Evolutionary conservation across 2,797 vertebrate species (phyloP).

Genomic region (Hydrocynus forskahlii): DNA sequence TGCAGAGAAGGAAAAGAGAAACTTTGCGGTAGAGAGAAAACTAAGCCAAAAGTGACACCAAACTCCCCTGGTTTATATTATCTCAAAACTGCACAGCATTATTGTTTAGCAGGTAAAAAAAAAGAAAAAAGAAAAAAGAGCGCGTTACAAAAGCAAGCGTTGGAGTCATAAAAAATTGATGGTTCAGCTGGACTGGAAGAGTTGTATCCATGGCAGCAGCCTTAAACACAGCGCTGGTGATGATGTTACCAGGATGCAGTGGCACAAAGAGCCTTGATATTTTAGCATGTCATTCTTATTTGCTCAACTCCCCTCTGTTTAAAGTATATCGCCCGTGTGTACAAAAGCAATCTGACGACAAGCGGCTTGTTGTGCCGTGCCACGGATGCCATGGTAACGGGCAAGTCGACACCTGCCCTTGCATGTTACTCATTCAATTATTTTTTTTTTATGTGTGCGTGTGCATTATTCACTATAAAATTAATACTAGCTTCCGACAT

Average conservation of each 20-base stretch:
- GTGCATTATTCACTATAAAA: conserved; percentile 81
- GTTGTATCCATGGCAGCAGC: conserved; percentile 83
- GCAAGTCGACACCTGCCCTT: conserved; percentile 90
- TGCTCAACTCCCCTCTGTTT: conserved; percentile 84
- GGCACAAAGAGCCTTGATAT: conserved; percentile 78
- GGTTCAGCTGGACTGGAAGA: conserved; percentile 68
- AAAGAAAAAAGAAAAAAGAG: conserved; percentile 38
- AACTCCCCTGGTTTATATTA: conserved; percentile 50
- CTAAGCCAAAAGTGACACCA: conserved; percentile 21
- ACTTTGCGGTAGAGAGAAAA: conserved; percentile 36
- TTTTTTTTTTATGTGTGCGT: conserved; percentile 65
- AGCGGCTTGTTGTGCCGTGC: conserved; percentile 76
- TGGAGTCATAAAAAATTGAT: conserved; percentile 80
- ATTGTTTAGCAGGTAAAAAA: conserved; percentile 62
- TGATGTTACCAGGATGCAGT: conserved; percentile 78
- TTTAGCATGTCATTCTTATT: conserved; percentile 82
- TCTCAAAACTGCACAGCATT: conserved; percentile 68
- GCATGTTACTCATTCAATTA: conserved; percentile 79
- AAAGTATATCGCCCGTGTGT: conserved; percentile 75
- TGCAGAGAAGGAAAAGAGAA: conserved; percentile 20
- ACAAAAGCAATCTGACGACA: conserved; percentile 85
- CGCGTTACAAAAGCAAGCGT: conserved; percentile 73
- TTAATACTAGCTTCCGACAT: conserved; percentile 62
- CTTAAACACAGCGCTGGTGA: conserved; percentile 78
- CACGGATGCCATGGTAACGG: conserved; percentile 82